These are phyloP conservation scores for Sardinella longiceps DNA, from an alignment of 2,797 vertebrate genomes.

Conservation along the genomic window DNA sequence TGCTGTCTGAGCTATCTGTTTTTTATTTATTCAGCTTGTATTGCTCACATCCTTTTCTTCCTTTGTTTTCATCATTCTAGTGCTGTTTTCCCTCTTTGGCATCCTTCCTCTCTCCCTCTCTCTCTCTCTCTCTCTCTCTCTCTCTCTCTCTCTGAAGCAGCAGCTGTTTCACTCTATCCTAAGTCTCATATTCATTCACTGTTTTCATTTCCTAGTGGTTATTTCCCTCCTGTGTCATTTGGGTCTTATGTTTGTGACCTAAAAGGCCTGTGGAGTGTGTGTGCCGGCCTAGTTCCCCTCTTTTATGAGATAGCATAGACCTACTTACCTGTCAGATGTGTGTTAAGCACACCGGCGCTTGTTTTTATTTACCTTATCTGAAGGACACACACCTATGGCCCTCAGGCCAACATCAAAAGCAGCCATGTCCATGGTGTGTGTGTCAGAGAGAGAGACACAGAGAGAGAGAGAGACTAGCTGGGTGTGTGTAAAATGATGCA, in stretches of 20 bases:
- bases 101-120: not conserved
- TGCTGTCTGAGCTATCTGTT: constrained; percentile 31
- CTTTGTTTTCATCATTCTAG: not conserved
- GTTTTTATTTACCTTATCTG: constrained; percentile 3
- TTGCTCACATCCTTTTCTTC: not conserved
- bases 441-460: constrained; percentile 4
- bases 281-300: not conserved
- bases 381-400: not conserved
- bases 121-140: not conserved
- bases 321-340: not conserved
- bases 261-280: not conserved
- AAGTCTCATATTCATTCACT: not conserved
- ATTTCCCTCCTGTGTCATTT: not conserved
- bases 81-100: not conserved
- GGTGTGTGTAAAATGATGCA: not conserved
- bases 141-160: not conserved
- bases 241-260: not conserved
- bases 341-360: not conserved
- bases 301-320: not conserved
- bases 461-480: not conserved
- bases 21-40: not conserved
- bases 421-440: not conserved
- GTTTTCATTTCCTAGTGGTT: not conserved
- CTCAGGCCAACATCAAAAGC: not conserved
- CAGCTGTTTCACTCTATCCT: not conserved